These are phyloP conservation scores for Scaptomyza pallida DNA, from an alignment of 1,140 invertebrate species.

Conservation along the genomic window DNA sequence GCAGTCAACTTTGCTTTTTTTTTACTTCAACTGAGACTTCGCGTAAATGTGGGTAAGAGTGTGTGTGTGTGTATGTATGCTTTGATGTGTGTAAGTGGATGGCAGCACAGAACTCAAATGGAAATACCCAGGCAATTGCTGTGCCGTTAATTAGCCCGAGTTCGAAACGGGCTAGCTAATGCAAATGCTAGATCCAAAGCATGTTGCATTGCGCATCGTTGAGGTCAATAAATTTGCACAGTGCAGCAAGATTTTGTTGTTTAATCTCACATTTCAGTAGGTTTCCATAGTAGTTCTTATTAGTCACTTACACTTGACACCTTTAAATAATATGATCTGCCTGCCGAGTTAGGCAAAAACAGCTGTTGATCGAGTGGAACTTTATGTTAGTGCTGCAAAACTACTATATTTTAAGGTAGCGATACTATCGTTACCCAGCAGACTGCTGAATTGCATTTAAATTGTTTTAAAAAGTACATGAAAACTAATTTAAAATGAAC, in stretches of 20 bases:
- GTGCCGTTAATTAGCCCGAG: slow-evolving; percentile 60
- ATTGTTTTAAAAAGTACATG: no score
- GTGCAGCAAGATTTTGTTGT: background rate
- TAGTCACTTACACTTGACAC: no score
- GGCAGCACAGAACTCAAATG: slow-evolving; percentile 19
- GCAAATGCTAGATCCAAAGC: slow-evolving; percentile 7
- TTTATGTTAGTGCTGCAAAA: no score
- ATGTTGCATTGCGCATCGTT: background rate
- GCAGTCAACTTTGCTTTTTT: slow-evolving; percentile 52
- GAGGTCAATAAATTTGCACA: slow-evolving; percentile 20
- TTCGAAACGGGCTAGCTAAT: slow-evolving; percentile 62
- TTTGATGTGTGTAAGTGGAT: slow-evolving; percentile 2
- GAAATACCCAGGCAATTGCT: slow-evolving; percentile 41
- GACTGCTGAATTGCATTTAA: no score
- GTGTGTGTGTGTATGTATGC: slow-evolving; percentile 6
- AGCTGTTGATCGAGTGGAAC: no score
- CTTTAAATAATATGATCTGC: no score
- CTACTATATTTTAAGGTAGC: no score
- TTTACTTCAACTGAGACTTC: slow-evolving; percentile 12
- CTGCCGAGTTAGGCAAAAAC: no score
- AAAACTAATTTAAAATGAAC: no score
- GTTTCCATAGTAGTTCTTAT: no score
- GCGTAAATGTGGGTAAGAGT: background rate
- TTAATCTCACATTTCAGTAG: background rate
- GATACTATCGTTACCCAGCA: no score